Percentiles rank a stretch among this genome's conserved stretches.
Evolutionary conservation across 2,888 invertebrate genomes (phyloP).

Genomic region (Pyrochroa serraticornis): DNA sequence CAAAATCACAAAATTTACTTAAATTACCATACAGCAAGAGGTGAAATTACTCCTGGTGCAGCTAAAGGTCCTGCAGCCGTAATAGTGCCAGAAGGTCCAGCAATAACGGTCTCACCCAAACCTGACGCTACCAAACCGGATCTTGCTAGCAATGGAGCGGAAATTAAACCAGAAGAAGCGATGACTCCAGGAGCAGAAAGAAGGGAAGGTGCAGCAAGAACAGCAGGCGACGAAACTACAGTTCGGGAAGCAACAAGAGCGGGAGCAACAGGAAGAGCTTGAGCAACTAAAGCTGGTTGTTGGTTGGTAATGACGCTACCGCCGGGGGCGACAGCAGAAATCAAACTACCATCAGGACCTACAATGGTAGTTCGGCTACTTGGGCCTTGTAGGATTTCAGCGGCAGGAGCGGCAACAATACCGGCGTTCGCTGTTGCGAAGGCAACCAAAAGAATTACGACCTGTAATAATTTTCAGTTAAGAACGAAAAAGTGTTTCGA

Average conservation of each 20-base stretch:
- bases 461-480: too few relatives aligned
- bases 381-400: slow-evolving; percentile 46
- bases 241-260: slow-evolving; percentile 21
- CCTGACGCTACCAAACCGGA: background rate
- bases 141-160: background rate
- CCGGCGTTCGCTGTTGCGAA: slow-evolving; percentile 27
- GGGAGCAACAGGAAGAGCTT: slow-evolving; percentile 32
- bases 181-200: background rate
- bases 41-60: too few relatives aligned
- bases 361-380: slow-evolving; percentile 42
- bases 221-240: slow-evolving; percentile 35
- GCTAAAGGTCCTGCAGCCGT: slow-evolving; percentile 34
- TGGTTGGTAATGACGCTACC: slow-evolving; percentile 40
- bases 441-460: too few relatives aligned
- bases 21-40: too few relatives aligned
- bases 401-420: slow-evolving; percentile 32
- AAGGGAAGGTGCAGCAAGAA: too few relatives aligned
- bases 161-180: background rate
- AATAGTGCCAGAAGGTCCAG: slow-evolving; percentile 45
- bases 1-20: too few relatives aligned
- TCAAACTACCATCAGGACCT: slow-evolving; percentile 45
- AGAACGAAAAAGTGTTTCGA: too few relatives aligned
- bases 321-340: slow-evolving; percentile 43
- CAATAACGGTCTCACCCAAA: slow-evolving; percentile 24
- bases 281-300: slow-evolving; percentile 31